Evolutionary conservation across 2,888 invertebrate genomes (phyloP), one percentile per base, ranked within the genome.

Genomic region (Spatulosminthurus flaviceps): DNA sequence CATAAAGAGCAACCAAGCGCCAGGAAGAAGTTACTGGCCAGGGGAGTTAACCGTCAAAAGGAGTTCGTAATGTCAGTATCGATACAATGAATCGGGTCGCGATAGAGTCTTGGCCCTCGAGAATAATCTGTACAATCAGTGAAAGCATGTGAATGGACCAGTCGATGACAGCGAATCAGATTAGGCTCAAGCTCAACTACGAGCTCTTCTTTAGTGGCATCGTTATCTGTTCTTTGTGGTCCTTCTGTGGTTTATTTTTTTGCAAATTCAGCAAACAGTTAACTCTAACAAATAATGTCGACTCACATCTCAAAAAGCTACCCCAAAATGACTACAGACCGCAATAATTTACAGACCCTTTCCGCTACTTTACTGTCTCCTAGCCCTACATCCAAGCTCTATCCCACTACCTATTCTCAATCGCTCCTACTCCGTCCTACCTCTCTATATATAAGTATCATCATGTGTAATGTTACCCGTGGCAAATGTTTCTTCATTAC

Each of bases 191-290:
- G 42, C 61, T 28, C 29, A 28, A 43, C 19, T 9, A 24, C 26
- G 26, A 72, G 21, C 67, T 67, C 29, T 67, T 67, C 26, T 29
- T 67, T 28, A 28, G 29, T 67, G 29, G 67, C 67, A 67, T 67
- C 67, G 67, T 67, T 67, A 67, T 67, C 70, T 70, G 70, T 70
- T 70, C 74, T 74, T n/a, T 74, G 74, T 74, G 74, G 74, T 79
- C 74, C 72, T 71, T 80, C 80, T 81, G 73, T 79, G 82, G 79
- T 82, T 82, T 82, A 80, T 81, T 82, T 83, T 81, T 83, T 83
- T 82, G 83, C 83, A 83, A 83, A 83, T 76, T 83, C 83, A 83
- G 83, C 83, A 82, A 83, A 83, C 82, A 81, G 81, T 81, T 81
- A 80, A 82, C 81, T 82, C 79, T 80, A 76, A 83, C 83, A 83